Evolutionary conservation across 2,797 vertebrate species (phyloP).

Genomic region (Cuculus canorus): DNA sequence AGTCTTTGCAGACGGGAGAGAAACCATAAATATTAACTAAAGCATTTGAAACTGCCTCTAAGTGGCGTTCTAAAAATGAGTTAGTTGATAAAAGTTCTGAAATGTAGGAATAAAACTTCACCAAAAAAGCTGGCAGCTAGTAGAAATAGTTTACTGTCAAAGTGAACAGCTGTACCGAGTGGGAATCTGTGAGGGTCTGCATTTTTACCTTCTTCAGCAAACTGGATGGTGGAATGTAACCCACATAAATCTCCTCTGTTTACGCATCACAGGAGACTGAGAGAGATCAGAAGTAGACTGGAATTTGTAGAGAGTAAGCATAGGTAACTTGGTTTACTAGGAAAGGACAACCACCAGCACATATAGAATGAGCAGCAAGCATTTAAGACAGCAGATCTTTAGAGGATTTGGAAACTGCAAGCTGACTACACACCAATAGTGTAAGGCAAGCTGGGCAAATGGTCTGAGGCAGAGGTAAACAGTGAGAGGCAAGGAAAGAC

Average conservation of each 20-base stretch:
- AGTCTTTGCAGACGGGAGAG: not conserved
- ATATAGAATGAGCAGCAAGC: not conserved
- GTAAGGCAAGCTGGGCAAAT: not conserved
- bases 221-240: not conserved
- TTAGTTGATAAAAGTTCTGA: not conserved
- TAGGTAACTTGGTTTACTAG: not conserved
- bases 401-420: not conserved
- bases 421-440: not conserved
- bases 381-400: not conserved
- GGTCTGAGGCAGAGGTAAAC: not conserved
- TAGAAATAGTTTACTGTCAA: not conserved
- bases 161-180: not conserved
- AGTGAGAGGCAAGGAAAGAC: not conserved
- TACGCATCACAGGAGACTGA: not conserved
- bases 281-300: not conserved
- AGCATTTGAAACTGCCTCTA: not conserved
- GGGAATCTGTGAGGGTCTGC: not conserved
- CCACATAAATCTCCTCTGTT: not conserved
- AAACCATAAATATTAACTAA: not conserved
- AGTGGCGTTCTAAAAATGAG: not conserved
- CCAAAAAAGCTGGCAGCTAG: not conserved
- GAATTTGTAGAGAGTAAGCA: not conserved
- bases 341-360: not conserved
- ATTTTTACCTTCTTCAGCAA: not conserved
- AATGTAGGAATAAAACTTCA: not conserved